These are phyloP conservation scores for Microtus richardsoni DNA, from an alignment of 2,113 vertebrate species.

Conservation along the genomic window DNA sequence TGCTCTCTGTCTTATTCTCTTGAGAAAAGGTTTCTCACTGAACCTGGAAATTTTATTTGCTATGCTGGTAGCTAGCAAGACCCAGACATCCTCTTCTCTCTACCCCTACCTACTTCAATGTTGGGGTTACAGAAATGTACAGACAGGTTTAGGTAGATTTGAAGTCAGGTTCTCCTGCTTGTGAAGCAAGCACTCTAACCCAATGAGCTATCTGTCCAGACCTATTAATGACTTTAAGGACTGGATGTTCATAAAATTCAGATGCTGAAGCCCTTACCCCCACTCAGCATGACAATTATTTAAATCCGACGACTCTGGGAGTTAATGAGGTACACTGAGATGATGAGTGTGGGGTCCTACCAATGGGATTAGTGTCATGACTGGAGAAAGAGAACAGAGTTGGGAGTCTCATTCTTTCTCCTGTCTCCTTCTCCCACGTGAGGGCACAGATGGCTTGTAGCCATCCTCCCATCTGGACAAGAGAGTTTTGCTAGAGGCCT, in stretches of 20 bases:
- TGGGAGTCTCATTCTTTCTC: neutral
- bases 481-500: neutral
- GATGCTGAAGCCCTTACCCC: neutral
- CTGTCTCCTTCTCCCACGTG: too few relatives aligned
- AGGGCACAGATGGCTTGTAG: neutral
- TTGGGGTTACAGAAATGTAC: neutral
- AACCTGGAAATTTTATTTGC: neutral
- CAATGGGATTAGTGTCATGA: neutral
- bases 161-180: neutral
- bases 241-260: neutral
- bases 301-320: neutral
- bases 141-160: neutral
- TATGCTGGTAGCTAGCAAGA: neutral
- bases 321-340: neutral
- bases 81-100: neutral
- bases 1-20: neutral
- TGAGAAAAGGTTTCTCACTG: neutral
- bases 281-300: neutral
- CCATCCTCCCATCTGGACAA: neutral
- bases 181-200: neutral
- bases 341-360: neutral
- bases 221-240: neutral
- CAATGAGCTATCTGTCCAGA: neutral
- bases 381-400: neutral
- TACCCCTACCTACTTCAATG: neutral